Conservation (phyloP, 2,797 vertebrate genomes). For the Oreochromis mossambicus region DNA sequence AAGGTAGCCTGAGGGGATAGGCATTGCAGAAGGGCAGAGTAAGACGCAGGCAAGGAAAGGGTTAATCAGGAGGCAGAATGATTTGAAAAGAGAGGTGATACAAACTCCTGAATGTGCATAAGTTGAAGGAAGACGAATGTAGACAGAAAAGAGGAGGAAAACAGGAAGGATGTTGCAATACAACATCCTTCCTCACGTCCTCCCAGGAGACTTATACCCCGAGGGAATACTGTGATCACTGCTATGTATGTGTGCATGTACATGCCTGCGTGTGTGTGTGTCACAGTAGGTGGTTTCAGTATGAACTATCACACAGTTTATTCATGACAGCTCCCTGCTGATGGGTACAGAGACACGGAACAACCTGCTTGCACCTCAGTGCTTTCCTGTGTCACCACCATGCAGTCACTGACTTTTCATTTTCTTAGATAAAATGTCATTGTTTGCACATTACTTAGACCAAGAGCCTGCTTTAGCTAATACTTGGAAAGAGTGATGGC, state of each 20-base stretch:
- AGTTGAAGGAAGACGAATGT: neutral
- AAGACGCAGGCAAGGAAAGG: neutral
- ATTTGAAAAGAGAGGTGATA: constrained; percentile 35
- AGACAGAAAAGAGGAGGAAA: constrained; percentile 5
- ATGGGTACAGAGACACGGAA: constrained; percentile 35
- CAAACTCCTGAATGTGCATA: constrained; percentile 36
- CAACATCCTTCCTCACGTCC: constrained; percentile 24
- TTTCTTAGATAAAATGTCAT: neutral
- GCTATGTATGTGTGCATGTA: constrained; percentile 3
- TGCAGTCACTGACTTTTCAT: neutral
- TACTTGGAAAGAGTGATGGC: neutral
- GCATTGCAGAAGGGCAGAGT: neutral
- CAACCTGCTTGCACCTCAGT: constrained; percentile 41
- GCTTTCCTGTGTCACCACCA: constrained; percentile 9
- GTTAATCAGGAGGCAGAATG: constrained; percentile 29
- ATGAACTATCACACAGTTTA: constrained; percentile 70
- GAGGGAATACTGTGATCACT: constrained; percentile 57
- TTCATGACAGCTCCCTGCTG: constrained; percentile 66
- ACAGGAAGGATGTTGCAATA: constrained; percentile 47
- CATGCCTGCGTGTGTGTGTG: constrained; percentile 15
- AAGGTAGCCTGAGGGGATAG: constrained; percentile 35
- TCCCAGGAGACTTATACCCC: constrained; percentile 54
- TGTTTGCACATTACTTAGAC: neutral
- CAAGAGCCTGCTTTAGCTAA: neutral
- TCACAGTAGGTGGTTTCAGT: constrained; percentile 55